Percentiles rank a stretch among this genome's conserved stretches.
These are phyloP conservation scores for Bovichtus diacanthus DNA, from an alignment of 2,797 vertebrate genomes.

Conservation along the genomic window DNA sequence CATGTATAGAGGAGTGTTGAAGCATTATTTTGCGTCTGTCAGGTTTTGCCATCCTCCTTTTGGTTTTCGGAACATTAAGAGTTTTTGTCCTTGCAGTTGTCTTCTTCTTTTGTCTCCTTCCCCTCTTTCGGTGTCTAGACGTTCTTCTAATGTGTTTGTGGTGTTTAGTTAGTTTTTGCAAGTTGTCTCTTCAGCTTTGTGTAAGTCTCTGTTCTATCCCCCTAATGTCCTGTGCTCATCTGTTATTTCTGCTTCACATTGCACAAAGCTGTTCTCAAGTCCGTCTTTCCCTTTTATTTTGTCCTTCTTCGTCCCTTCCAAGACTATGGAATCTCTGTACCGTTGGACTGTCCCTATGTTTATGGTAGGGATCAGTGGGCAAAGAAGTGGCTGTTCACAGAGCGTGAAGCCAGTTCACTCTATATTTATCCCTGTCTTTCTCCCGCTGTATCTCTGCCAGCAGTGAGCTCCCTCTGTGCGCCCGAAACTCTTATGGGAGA, in stretches of 20 bases:
- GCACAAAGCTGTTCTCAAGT: no score
- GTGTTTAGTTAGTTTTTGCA: constrained; percentile 9
- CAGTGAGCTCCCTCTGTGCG: background rate
- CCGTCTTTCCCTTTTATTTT: no score
- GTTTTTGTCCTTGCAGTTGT: background rate
- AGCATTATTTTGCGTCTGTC: background rate
- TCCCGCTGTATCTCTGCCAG: background rate
- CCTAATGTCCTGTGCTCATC: background rate
- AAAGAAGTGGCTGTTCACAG: no score
- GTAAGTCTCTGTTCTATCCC: background rate
- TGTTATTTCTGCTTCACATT: background rate
- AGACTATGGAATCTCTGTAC: no score
- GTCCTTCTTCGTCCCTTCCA: no score
- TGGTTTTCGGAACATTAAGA: background rate
- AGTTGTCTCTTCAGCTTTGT: background rate
- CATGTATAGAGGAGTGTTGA: background rate
- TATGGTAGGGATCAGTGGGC: no score
- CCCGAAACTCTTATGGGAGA: no score
- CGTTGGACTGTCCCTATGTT: no score
- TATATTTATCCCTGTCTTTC: no score
- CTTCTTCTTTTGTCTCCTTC: background rate
- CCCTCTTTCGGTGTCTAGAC: background rate
- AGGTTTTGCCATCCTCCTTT: background rate
- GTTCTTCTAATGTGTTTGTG: background rate
- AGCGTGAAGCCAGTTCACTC: no score